Evolutionary conservation across 2,797 vertebrate genomes (phyloP).

Genomic region (Chanos chanos): DNA sequence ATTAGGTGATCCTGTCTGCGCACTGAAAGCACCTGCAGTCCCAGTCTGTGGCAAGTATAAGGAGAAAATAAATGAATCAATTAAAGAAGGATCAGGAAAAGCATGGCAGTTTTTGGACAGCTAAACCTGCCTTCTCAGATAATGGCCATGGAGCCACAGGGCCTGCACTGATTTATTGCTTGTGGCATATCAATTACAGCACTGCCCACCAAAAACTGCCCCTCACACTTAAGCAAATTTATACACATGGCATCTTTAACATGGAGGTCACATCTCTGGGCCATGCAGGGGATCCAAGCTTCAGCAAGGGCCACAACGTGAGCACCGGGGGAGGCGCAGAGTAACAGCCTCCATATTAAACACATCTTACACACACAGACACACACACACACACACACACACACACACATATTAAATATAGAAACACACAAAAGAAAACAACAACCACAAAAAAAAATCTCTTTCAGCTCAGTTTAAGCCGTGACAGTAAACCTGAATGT

Average conservation of each 20-base stretch:
- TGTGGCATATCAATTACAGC: conserved; percentile 44
- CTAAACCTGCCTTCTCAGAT: conserved; percentile 56
- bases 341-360: neutral
- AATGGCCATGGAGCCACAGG: conserved; percentile 50
- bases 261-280: conserved; percentile 59
- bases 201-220: conserved; percentile 56
- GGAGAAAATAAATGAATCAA: conserved; percentile 26
- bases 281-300: conserved; percentile 21
- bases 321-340: conserved; percentile 18
- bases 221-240: conserved; percentile 65
- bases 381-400: conserved; percentile 18
- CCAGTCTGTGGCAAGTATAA: neutral
- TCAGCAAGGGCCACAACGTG: conserved; percentile 16
- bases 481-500: conserved; percentile 15
- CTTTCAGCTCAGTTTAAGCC: conserved; percentile 8
- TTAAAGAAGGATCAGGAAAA: conserved; percentile 8
- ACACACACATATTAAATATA: conserved; percentile 37
- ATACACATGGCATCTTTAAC: conserved; percentile 60
- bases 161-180: conserved; percentile 49
- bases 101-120: conserved; percentile 31
- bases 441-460: conserved; percentile 1
- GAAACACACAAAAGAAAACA: conserved; percentile 33
- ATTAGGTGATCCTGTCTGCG: conserved; percentile 9
- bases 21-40: conserved; percentile 1
- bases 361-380: conserved; percentile 17